A percentile compares a stretch with the other conserved stretches of the same genome.
Evolutionary conservation across 53 echinoderm and acorn worm species (phyloP).

Genomic region (Pentamera pediparva): DNA sequence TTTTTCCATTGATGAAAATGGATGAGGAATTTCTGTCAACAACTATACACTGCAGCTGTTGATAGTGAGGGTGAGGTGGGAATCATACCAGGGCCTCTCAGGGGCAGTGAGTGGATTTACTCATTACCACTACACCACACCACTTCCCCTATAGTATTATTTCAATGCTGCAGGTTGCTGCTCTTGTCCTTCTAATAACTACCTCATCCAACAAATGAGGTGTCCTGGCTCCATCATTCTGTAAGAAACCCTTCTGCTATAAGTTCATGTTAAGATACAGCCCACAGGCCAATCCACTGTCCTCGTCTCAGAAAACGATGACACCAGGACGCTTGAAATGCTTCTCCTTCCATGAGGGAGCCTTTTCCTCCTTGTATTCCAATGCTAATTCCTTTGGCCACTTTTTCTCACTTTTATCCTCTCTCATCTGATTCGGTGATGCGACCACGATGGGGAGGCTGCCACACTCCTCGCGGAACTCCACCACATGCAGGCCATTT

Average conservation of each 20-base stretch:
- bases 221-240: background rate
- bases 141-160: too few relatives aligned
- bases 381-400: constrained; percentile 96
- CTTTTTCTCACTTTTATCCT: constrained; percentile 59
- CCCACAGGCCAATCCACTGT: too few relatives aligned
- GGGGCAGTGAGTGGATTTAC: too few relatives aligned
- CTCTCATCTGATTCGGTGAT: constrained; percentile 56
- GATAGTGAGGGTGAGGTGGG: too few relatives aligned
- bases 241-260: too few relatives aligned
- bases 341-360: constrained; percentile 43
- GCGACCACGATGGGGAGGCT: constrained; percentile 76
- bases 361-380: constrained; percentile 73
- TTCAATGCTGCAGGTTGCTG: background rate
- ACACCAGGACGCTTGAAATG: background rate
- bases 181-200: background rate
- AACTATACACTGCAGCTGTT: too few relatives aligned
- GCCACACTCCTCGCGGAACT: constrained; percentile 74
- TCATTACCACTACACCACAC: too few relatives aligned
- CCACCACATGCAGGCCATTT: constrained; percentile 82
- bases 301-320: background rate
- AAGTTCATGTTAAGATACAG: too few relatives aligned
- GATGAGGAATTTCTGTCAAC: too few relatives aligned
- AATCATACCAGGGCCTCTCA: too few relatives aligned
- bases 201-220: background rate
- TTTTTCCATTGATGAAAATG: too few relatives aligned